Evolutionary conservation across 2,113 vertebrate species (phyloP).

Genomic region (Nothocercus nigrocapillus): DNA sequence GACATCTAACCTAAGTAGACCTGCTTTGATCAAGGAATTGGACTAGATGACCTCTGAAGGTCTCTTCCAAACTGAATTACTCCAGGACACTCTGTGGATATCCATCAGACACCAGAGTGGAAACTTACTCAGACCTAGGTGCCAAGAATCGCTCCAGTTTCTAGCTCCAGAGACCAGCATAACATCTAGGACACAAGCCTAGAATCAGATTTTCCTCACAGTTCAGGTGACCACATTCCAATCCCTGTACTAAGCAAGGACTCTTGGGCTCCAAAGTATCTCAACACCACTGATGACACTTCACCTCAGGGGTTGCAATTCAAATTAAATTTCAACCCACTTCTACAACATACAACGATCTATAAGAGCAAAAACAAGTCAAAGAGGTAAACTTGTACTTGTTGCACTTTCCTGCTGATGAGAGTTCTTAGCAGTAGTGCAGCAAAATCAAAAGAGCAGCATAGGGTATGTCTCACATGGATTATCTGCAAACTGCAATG

Average conservation of each 20-base stretch:
- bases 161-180: not conserved
- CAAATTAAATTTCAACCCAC: not conserved
- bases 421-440: not conserved
- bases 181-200: not conserved
- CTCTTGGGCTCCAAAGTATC: not conserved
- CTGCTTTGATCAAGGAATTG: not conserved
- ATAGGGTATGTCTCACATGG: not conserved
- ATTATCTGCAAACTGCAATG: not conserved
- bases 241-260: not conserved
- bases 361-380: not conserved
- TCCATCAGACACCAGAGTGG: not conserved
- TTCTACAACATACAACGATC: not conserved
- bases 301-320: not conserved
- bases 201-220: not conserved
- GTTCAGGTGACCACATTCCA: not conserved
- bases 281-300: not conserved
- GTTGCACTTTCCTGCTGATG: not conserved
- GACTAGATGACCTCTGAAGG: not conserved
- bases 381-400: not conserved
- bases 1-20: not conserved
- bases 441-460: not conserved
- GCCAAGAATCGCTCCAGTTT: not conserved
- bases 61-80: not conserved
- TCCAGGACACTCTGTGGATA: not conserved
- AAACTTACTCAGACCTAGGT: not conserved